phyloP scores from a whole-genome alignment of 1,140 invertebrate species.

The Venustaconcha ellipsiformis region DNA sequence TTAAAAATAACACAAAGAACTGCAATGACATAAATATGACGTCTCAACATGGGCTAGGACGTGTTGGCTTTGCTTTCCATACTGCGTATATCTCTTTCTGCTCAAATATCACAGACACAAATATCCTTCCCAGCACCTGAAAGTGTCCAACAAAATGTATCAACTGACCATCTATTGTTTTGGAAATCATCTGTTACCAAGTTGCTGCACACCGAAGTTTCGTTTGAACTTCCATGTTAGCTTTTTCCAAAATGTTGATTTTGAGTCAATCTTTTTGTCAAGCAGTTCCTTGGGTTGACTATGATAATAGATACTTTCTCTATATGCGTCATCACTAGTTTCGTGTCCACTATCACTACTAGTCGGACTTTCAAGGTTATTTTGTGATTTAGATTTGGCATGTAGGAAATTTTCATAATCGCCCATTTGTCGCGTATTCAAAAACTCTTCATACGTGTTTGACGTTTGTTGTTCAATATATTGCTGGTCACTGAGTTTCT shows the following conservation, averaged over 20 bases:
- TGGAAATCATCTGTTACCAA: too few relatives aligned
- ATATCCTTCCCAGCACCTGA: too few relatives aligned
- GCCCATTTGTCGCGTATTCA: slow-evolving; percentile 12
- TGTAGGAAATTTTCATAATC: neutral
- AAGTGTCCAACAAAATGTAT: too few relatives aligned
- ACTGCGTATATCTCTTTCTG: too few relatives aligned
- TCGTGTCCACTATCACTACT: slow-evolving; percentile 34
- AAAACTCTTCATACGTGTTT: slow-evolving; percentile 26
- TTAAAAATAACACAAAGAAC: too few relatives aligned
- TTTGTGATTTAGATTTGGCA: too few relatives aligned
- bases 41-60: too few relatives aligned
- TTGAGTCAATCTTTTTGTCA: slow-evolving; percentile 9
- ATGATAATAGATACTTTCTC: slow-evolving; percentile 20
- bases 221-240: slow-evolving; percentile 28
- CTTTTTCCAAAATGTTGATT: slow-evolving; percentile 21
- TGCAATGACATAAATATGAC: too few relatives aligned
- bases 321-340: slow-evolving; percentile 5
- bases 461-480: neutral
- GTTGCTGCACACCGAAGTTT: neutral
- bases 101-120: too few relatives aligned
- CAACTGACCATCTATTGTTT: too few relatives aligned
- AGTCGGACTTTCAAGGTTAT: slow-evolving; percentile 22
- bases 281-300: slow-evolving; percentile 29
- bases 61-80: too few relatives aligned
- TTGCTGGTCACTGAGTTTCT: slow-evolving; percentile 2